phyloP scores from a whole-genome alignment of 1,140 invertebrate species.

The Drosophila subobscura region DNA sequence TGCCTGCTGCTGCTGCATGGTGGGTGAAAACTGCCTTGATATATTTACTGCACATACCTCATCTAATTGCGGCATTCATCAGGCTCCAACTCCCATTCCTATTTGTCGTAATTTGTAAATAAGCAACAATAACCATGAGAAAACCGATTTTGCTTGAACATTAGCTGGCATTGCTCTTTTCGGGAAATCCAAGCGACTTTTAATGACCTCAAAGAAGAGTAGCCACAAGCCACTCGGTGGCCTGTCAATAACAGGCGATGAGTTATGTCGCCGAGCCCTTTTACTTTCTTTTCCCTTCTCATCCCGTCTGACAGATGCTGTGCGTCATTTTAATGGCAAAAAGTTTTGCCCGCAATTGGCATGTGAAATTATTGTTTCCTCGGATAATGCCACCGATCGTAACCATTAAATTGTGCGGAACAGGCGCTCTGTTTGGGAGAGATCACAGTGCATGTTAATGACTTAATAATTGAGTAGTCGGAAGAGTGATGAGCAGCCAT shows the following conservation, averaged over 20 bases:
- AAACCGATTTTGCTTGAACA: conserved; percentile 54
- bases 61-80: conserved; percentile 64
- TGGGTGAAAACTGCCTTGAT: conserved; percentile 73
- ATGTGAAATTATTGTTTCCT: conserved; percentile 55
- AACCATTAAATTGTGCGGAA: conserved; percentile 37
- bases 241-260: conserved; percentile 66
- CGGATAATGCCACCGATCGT: conserved; percentile 39
- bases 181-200: conserved; percentile 63
- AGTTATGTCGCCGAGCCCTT: conserved; percentile 72
- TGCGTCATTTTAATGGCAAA: conserved; percentile 30
- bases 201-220: conserved; percentile 41
- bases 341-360: conserved; percentile 1
- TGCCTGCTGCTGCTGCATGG: conserved; percentile 22
- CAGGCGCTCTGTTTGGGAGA: conserved; percentile 12
- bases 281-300: conserved; percentile 68
- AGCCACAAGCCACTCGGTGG: conserved; percentile 22
- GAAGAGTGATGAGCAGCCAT: conserved; percentile 23
- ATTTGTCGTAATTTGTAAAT: conserved; percentile 30
- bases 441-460: conserved; percentile 49
- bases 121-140: conserved; percentile 41
- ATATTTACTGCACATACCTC: conserved; percentile 68
- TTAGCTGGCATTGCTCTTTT: conserved; percentile 28
- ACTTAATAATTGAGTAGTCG: conserved; percentile 68
- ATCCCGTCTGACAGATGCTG: conserved; percentile 2
- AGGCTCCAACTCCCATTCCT: conserved; percentile 13